Percentiles rank a stretch among this genome's conserved stretches.
These are phyloP conservation scores for Zootermopsis nevadensis DNA, from an alignment of 2,888 invertebrate species.

Conservation along the genomic window DNA sequence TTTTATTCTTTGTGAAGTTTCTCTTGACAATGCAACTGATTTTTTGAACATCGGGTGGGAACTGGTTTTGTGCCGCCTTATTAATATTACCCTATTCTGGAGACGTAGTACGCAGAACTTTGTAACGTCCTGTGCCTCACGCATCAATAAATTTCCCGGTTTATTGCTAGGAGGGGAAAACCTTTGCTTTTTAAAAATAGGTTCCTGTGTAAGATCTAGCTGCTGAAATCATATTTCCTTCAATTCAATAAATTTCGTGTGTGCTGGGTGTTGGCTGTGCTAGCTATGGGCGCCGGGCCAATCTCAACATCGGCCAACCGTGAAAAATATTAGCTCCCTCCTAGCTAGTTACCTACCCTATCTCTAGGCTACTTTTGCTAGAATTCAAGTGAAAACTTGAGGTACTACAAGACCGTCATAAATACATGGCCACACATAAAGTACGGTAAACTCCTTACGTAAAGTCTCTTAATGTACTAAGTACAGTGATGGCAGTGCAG, in stretches of 20 bases:
- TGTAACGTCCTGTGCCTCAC: background rate
- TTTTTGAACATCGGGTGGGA: background rate
- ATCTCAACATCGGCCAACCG: conserved; percentile 25
- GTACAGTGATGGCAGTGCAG: background rate
- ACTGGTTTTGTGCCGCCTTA: background rate
- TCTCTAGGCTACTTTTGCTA: conserved; percentile 10
- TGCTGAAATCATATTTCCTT: conserved; percentile 38
- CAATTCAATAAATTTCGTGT: conserved; percentile 38
- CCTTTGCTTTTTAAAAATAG: conserved; percentile 20
- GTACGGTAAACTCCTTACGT: background rate
- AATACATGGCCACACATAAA: conserved; percentile 6
- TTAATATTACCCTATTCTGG: background rate
- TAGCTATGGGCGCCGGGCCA: conserved; percentile 18
- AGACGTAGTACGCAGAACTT: background rate
- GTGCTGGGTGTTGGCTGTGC: conserved; percentile 22
- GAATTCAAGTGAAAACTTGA: background rate
- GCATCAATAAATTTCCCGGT: conserved; percentile 15
- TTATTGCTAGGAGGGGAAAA: background rate
- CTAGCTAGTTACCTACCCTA: conserved; percentile 1
- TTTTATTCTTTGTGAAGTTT: too few relatives aligned
- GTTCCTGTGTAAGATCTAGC: conserved; percentile 20
- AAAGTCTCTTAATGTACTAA: background rate
- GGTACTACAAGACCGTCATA: background rate
- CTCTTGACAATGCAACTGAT: too few relatives aligned
- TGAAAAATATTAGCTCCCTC: conserved; percentile 23